A percentile compares a stretch with the other conserved stretches of the same genome.
phyloP scores from a whole-genome alignment of 2,888 invertebrate species.

The Cyaniris semiargus region DNA sequence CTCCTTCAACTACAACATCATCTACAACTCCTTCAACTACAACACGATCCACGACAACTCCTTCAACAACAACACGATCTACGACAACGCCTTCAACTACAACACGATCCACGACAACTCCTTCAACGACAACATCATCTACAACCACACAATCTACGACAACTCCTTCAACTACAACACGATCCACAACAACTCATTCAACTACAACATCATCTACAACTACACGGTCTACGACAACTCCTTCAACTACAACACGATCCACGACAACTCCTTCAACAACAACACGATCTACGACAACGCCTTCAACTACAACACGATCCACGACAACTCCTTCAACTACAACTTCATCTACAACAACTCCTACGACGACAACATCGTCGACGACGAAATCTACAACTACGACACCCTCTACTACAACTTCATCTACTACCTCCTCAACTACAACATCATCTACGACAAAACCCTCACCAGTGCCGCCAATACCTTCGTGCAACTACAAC shows the following conservation, averaged over 20 bases:
- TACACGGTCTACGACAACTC: neutral
- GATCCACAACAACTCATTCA: neutral
- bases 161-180: neutral
- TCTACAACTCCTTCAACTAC: neutral
- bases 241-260: neutral
- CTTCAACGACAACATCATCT: neutral
- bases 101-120: neutral
- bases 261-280: neutral
- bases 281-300: slow-evolving; percentile 12
- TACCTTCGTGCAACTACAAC: slow-evolving; percentile 6
- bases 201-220: neutral
- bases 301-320: slow-evolving; percentile 26
- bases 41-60: neutral
- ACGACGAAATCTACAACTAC: slow-evolving; percentile 17
- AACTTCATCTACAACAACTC: neutral
- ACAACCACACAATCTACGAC: neutral
- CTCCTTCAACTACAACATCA: neutral
- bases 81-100: neutral
- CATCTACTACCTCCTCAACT: slow-evolving; percentile 10
- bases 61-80: neutral
- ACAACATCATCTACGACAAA: neutral
- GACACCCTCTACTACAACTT: slow-evolving; percentile 27
- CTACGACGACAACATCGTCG: slow-evolving; percentile 31
- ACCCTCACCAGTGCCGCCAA: slow-evolving; percentile 13
- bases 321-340: slow-evolving; percentile 23